These are phyloP conservation scores for Eupeodes latifasciatus DNA, from an alignment of 2,888 invertebrate species.

Conservation along the genomic window DNA sequence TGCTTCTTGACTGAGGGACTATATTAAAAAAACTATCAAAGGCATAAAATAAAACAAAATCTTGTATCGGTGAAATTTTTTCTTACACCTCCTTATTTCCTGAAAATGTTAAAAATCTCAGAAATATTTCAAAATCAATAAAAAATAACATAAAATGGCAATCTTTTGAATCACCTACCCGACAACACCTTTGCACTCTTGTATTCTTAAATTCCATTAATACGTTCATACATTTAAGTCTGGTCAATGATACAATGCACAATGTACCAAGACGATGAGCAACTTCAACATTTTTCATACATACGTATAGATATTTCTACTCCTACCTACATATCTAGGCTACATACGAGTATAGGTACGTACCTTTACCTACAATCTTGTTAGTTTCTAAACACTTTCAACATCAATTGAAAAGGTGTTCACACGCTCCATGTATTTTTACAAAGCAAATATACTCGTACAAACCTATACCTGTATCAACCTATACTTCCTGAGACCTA, in stretches of 20 bases:
- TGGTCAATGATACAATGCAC: conserved; percentile 13
- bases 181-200: not conserved
- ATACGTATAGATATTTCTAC: too few relatives aligned
- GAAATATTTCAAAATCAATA: not conserved
- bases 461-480: too few relatives aligned
- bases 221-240: not conserved
- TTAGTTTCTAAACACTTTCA: conserved; percentile 34
- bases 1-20: too few relatives aligned
- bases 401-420: conserved; percentile 50
- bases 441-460: not conserved
- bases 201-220: conserved; percentile 5
- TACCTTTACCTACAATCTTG: conserved; percentile 23
- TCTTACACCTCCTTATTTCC: too few relatives aligned
- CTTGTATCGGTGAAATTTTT: too few relatives aligned
- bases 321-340: too few relatives aligned
- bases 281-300: conserved; percentile 27
- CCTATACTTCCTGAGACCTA: too few relatives aligned
- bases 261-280: conserved; percentile 5
- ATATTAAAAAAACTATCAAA: too few relatives aligned
- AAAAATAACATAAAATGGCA: not conserved
- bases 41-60: too few relatives aligned
- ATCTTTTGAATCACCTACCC: not conserved
- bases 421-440: conserved; percentile 37
- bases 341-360: too few relatives aligned
- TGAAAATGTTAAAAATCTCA: too few relatives aligned